Conservation (phyloP, 2,797 vertebrate species). For the Fistularia commersonii region DNA sequence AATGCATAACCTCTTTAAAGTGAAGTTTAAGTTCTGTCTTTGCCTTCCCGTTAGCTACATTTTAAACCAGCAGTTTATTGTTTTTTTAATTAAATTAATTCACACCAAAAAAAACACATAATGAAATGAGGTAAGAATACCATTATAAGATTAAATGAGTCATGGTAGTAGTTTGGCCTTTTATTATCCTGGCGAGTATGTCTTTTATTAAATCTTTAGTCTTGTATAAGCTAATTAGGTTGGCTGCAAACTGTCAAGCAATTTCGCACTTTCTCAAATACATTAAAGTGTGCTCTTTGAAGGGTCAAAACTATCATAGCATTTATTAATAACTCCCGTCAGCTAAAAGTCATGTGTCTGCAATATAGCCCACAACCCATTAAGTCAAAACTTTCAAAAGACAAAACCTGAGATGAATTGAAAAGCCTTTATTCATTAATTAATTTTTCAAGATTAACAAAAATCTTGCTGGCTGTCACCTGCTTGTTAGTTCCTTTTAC, state of each 20-base stretch:
- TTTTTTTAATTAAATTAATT: too few species aligned
- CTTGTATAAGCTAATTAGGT: slow-evolving; percentile 19
- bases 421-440: too few species aligned
- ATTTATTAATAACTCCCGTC: slow-evolving; percentile 11
- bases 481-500: too few species aligned
- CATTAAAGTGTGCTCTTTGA: slow-evolving; percentile 6
- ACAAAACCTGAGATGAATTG: too few species aligned
- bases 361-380: neutral
- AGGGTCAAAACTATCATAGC: slow-evolving; percentile 25
- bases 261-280: slow-evolving; percentile 18
- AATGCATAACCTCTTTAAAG: neutral
- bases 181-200: slow-evolving; percentile 36
- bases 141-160: slow-evolving; percentile 28
- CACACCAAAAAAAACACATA: neutral
- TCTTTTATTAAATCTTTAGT: slow-evolving; percentile 28
- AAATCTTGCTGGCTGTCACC: too few species aligned
- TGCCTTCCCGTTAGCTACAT: neutral
- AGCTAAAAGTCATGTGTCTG: neutral
- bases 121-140: slow-evolving; percentile 15
- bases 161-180: slow-evolving; percentile 24
- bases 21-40: slow-evolving; percentile 3
- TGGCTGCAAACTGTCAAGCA: slow-evolving; percentile 11
- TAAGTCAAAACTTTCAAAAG: neutral
- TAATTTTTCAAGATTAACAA: too few species aligned
- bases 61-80: too few species aligned